phyloP scores from a whole-genome alignment of 2,888 invertebrate genomes.

The Dascillus cervinus region DNA sequence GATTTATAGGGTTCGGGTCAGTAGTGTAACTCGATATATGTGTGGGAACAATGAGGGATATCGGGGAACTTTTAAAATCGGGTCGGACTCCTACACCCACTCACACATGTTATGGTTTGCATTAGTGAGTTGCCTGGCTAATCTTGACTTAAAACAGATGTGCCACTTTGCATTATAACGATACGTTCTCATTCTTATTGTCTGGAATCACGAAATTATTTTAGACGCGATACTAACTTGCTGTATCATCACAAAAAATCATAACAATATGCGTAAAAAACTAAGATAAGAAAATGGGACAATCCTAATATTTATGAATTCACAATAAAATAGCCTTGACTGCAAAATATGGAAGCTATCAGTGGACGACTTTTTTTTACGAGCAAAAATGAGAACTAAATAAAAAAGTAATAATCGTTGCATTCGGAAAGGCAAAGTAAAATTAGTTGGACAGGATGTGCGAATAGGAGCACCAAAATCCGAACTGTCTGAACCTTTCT shows the following conservation, averaged over 20 bases:
- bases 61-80: slow-evolving; percentile 26
- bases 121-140: slow-evolving; percentile 8
- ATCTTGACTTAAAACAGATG: slow-evolving; percentile 35
- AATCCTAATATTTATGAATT: too few species aligned
- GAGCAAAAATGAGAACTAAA: too few species aligned
- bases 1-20: slow-evolving; percentile 37
- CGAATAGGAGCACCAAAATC: slow-evolving; percentile 20
- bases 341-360: too few species aligned
- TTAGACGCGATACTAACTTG: too few species aligned
- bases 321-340: too few species aligned
- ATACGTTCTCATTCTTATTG: slow-evolving; percentile 14
- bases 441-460: slow-evolving; percentile 17
- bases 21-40: slow-evolving; percentile 34
- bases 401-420: too few species aligned
- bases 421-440: background rate
- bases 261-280: too few species aligned
- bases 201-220: slow-evolving; percentile 2
- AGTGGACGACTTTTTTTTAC: too few species aligned
- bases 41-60: slow-evolving; percentile 28
- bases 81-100: slow-evolving; percentile 26
- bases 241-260: too few species aligned
- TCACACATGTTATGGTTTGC: slow-evolving; percentile 6
- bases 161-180: slow-evolving; percentile 30
- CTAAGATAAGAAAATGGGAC: too few species aligned
- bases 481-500: slow-evolving; percentile 18